A percentile compares a stretch with the other conserved stretches of the same genome.
phyloP scores from a whole-genome alignment of 2,888 invertebrate species.

The Entomobrya proxima region DNA sequence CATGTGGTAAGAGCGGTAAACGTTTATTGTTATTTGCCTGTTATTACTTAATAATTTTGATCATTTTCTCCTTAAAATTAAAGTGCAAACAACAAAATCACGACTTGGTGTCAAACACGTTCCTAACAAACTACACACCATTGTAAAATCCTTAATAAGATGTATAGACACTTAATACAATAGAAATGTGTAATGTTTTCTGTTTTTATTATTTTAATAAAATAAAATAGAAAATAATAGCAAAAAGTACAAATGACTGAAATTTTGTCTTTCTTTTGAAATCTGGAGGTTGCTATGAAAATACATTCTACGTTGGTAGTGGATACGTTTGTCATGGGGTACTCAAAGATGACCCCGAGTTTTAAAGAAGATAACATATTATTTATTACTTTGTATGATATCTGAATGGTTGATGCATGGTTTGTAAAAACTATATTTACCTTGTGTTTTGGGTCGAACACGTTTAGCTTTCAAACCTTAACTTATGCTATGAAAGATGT shows the following conservation, averaged over 20 bases:
- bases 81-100: conserved; percentile 65
- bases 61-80: conserved; percentile 62
- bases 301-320: too few species aligned
- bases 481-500: not conserved
- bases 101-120: conserved; percentile 65
- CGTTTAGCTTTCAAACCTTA: not conserved
- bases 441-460: not conserved
- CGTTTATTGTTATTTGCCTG: conserved; percentile 8
- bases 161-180: too few species aligned
- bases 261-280: too few species aligned
- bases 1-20: conserved; percentile 31
- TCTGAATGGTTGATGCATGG: not conserved
- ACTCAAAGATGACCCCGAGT: too few species aligned
- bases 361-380: conserved; percentile 15
- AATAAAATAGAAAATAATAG: too few species aligned
- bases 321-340: too few species aligned
- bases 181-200: too few species aligned
- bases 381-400: not conserved
- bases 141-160: too few species aligned
- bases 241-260: too few species aligned
- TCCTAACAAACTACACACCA: conserved; percentile 18
- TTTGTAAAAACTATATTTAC: conserved; percentile 8
- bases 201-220: too few species aligned
- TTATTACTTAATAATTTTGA: conserved; percentile 61
- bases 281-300: too few species aligned